Percentiles rank a stretch among this genome's conserved stretches.
phyloP scores from a whole-genome alignment of 2,888 invertebrate species.

The Caenorhabditis zanzibari region DNA sequence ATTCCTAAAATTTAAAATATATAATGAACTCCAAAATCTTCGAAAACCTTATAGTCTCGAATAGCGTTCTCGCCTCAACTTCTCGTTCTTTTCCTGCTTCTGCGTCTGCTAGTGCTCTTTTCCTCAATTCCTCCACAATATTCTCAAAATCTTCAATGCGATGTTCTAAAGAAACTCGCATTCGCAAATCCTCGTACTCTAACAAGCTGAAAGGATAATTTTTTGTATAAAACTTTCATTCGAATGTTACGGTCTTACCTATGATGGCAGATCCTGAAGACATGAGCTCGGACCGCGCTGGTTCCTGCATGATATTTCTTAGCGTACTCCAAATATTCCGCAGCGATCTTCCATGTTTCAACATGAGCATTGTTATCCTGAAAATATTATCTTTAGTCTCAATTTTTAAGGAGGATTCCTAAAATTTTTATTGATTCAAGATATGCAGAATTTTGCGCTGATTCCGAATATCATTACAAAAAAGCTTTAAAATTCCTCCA shows the following conservation, averaged over 20 bases:
- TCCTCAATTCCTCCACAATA: slow-evolving; percentile 75
- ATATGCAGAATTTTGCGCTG: no score
- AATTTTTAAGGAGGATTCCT: no score
- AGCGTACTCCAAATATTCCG: slow-evolving; percentile 92
- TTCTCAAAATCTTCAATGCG: slow-evolving; percentile 73
- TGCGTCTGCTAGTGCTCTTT: slow-evolving; percentile 51
- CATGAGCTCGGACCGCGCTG: slow-evolving; percentile 94
- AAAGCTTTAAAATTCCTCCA: no score
- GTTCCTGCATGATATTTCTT: slow-evolving; percentile 91
- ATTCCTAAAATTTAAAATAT: slow-evolving; percentile 23
- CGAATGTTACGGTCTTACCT: no score
- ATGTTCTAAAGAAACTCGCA: slow-evolving; percentile 74
- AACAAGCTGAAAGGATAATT: slow-evolving; percentile 77
- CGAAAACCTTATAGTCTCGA: slow-evolving; percentile 63
- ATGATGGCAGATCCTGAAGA: slow-evolving; percentile 97
- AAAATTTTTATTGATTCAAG: no score
- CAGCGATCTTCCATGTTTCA: slow-evolving; percentile 87
- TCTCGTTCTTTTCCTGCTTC: slow-evolving; percentile 57
- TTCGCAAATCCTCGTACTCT: slow-evolving; percentile 78
- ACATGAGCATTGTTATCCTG: slow-evolving; percentile 64
- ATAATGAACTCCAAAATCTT: not conserved
- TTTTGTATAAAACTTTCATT: no score
- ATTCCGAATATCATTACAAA: no score
- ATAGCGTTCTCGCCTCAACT: slow-evolving; percentile 59
- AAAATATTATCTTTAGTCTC: no score